Percentiles rank a stretch among this genome's conserved stretches.
phyloP scores from a whole-genome alignment of 2,113 vertebrate species.

The Apus apus region DNA sequence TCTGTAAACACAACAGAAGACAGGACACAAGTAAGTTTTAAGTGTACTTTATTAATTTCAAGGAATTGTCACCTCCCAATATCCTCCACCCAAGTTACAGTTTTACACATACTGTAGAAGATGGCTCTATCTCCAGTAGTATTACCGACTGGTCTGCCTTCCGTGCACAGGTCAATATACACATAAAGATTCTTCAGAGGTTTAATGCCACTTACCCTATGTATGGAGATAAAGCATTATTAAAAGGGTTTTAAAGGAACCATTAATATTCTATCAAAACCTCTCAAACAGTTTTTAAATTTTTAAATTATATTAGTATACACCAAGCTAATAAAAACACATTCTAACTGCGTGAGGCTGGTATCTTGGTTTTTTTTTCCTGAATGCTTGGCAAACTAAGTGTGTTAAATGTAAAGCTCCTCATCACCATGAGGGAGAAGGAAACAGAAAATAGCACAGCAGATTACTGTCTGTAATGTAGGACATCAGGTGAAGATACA shows the following conservation, averaged over 20 bases:
- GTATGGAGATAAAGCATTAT: conserved; percentile 70
- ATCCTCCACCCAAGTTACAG: neutral
- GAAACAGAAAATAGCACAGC: neutral
- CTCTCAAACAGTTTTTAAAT: neutral
- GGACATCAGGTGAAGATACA: neutral
- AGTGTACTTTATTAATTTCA: conserved; percentile 64
- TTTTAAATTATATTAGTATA: neutral
- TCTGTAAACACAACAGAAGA: neutral
- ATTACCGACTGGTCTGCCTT: conserved; percentile 59
- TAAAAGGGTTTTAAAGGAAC: conserved; percentile 47
- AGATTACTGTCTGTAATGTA: neutral
- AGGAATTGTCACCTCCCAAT: neutral
- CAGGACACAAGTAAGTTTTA: neutral
- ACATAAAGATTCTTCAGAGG: conserved; percentile 68
- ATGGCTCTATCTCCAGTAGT: neutral
- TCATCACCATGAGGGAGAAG: neutral
- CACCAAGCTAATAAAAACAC: neutral
- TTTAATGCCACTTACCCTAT: conserved; percentile 79
- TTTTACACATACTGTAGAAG: conserved; percentile 1
- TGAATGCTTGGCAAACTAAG: neutral
- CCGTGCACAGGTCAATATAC: conserved; percentile 49
- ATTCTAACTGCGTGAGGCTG: neutral
- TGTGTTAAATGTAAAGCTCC: neutral
- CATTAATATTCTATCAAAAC: neutral
- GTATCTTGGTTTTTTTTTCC: neutral